Conservation (phyloP, 2,888 invertebrate species). For the Pristionchus fissidentatus region DNA sequence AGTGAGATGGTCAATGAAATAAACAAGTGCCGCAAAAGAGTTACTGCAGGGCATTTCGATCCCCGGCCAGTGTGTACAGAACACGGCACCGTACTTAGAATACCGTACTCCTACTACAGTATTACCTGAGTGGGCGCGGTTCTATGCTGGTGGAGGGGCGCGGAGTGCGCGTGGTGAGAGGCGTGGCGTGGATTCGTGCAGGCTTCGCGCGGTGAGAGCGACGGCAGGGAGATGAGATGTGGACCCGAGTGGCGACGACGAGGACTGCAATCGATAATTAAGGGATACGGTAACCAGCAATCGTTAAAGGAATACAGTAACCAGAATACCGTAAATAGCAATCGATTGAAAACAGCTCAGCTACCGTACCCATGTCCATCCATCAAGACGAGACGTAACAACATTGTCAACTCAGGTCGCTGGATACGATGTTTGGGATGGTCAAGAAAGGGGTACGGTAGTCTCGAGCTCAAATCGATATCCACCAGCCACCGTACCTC, state of each 20-base stretch:
- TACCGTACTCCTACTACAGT: not conserved
- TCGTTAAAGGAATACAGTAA: not conserved
- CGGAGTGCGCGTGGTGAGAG: not conserved
- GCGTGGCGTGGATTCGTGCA: not conserved
- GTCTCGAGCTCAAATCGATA: too few species aligned
- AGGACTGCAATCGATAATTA: conserved; percentile 7
- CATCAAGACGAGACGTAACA: too few species aligned
- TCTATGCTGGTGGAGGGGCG: not conserved
- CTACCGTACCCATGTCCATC: not conserved
- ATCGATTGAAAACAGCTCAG: not conserved
- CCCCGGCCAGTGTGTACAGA: too few species aligned
- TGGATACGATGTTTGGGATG: too few species aligned
- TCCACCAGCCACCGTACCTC: conserved; percentile 8
- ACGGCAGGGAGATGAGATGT: not conserved
- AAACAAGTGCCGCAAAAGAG: too few species aligned
- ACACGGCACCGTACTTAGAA: not conserved
- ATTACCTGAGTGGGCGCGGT: not conserved
- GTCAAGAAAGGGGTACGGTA: too few species aligned
- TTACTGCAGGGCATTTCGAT: too few species aligned
- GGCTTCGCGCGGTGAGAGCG: not conserved
- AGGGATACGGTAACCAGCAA: not conserved
- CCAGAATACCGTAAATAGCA: not conserved
- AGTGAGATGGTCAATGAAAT: too few species aligned
- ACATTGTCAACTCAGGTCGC: too few species aligned
- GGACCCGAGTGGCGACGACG: not conserved